Evolutionary conservation across 2,888 invertebrate genomes (phyloP).

Genomic region (Torymus aiolomorphi): DNA sequence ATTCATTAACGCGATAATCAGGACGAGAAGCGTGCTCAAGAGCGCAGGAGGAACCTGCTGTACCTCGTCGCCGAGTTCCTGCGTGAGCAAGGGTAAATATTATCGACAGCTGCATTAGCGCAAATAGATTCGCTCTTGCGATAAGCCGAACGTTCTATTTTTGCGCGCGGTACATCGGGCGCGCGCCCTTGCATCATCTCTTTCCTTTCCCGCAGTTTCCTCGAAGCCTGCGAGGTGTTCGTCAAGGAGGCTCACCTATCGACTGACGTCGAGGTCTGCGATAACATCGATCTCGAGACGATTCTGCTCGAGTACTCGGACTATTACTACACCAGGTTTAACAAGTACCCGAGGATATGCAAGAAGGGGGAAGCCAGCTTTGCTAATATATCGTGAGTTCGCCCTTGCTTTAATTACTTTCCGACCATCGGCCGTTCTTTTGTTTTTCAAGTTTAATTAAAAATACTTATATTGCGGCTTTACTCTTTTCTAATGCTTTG

Average conservation of each 20-base stretch:
- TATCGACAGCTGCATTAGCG: slow-evolving; percentile 14
- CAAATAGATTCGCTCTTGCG: not conserved
- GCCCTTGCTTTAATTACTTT: no score
- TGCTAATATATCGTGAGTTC: slow-evolving; percentile 23
- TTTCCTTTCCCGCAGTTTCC: slow-evolving; percentile 73
- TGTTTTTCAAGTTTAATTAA: no score
- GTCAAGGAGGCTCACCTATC: slow-evolving; percentile 85
- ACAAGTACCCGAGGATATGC: slow-evolving; percentile 89
- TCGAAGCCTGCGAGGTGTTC: slow-evolving; percentile 81
- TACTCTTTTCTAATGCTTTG: no score
- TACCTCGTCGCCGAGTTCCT: slow-evolving; percentile 84
- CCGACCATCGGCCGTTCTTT: no score
- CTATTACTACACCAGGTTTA: slow-evolving; percentile 90
- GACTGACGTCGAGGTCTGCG: slow-evolving; percentile 86
- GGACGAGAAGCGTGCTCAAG: slow-evolving; percentile 68
- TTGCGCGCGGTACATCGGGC: no score
- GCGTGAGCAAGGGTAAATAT: slow-evolving; percentile 79
- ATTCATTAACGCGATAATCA: slow-evolving; percentile 62
- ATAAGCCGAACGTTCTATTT: no score
- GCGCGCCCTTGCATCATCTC: no score
- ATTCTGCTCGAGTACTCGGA: slow-evolving; percentile 93
- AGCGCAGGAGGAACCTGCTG: slow-evolving; percentile 71
- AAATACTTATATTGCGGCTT: no score
- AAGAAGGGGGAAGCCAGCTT: slow-evolving; percentile 76
- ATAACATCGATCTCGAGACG: slow-evolving; percentile 92